Evolutionary conservation across 2,797 vertebrate genomes (phyloP), one percentile per base, ranked within the genome.

Genomic region (Acipenser ruthenus): DNA sequence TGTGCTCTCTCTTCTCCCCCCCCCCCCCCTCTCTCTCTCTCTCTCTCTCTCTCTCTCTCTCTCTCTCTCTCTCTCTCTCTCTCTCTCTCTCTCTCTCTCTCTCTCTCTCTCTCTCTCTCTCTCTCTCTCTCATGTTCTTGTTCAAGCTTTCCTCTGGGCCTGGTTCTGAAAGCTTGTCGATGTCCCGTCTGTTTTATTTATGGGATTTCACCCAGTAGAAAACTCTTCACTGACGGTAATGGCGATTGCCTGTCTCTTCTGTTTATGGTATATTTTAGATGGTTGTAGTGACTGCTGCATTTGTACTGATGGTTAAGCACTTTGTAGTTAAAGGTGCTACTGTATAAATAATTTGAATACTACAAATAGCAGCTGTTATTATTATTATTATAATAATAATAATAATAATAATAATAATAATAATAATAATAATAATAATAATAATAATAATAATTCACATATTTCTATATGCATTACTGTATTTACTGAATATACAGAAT

Each of bases 161-260:
- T 63, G 62, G 6, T 58, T 58, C 13, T 64, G 64, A 64, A 64
- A 50, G 50, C 49, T 50, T 64, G 15, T 11, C 53, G 49, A 52
- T 52, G 48, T 50, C 63, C 50, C n/a, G 13, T 13, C 10, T 63
- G 62, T 63, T 63, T 48, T 50, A 63, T 63, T 63, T 15, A 64
- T 64, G 63, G n/a, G 7, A 51, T 13, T 50, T 15, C 52, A 9
- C 13, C 15, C 50, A 52, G 47, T 52, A 15, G 58, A 37, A 58
- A 58, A 1, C 55, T 5, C 55, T 58, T 10, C 13, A 58, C 55
- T 58, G 55, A 58, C 13, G 12, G 11, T n/a, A 11, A 58, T 13
- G 13, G 13, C 11, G 12, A 58, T 58, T 58, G 55, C 12, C 6
- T 58, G 55, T 12, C 55, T 58, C 55, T 13, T 58, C 55, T 58